Percentiles rank a stretch among this genome's conserved stretches.
Evolutionary conservation across 2,888 invertebrate species (phyloP).

Genomic region (Diloba caeruleocephala): DNA sequence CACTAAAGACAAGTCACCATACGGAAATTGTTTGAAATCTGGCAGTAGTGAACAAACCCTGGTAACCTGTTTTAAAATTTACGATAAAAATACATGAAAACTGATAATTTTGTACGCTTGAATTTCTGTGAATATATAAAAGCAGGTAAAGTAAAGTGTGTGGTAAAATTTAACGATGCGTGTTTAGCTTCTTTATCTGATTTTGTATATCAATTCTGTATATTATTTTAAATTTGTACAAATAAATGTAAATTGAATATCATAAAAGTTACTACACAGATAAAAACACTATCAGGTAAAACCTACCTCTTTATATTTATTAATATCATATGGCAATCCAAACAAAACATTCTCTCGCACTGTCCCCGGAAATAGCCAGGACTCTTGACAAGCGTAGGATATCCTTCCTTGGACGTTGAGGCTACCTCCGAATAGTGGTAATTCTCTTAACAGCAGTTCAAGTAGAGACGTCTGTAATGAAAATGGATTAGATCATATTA

Average conservation of each 20-base stretch:
- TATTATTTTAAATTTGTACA: too few species aligned
- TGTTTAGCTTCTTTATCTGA: conserved; percentile 6
- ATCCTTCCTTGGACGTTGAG: conserved; percentile 90
- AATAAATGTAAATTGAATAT: too few species aligned
- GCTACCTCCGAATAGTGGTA: conserved; percentile 89
- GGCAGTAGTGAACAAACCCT: conserved; percentile 90
- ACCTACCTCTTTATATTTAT: conserved; percentile 90
- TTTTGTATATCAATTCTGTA: too few species aligned
- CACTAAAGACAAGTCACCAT: conserved; percentile 93
- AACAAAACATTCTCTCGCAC: conserved; percentile 95
- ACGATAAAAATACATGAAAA: conserved; percentile 20
- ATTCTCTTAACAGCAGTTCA: conserved; percentile 92
- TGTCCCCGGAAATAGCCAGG: conserved; percentile 94
- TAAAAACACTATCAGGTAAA: background rate
- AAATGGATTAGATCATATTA: background rate
- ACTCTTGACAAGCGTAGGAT: conserved; percentile 95
- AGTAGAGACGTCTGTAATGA: conserved; percentile 89
- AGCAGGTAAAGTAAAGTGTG: conserved; percentile 34
- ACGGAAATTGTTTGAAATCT: conserved; percentile 93
- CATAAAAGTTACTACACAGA: too few species aligned
- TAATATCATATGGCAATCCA: conserved; percentile 90
- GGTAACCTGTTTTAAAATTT: conserved; percentile 81
- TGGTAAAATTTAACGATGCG: conserved; percentile 28
- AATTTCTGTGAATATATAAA: conserved; percentile 41
- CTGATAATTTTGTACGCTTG: conserved; percentile 4